Percentiles rank a stretch among this genome's conserved stretches.
phyloP scores from a whole-genome alignment of 2,888 invertebrate species.

The Ectropis crepuscularia region DNA sequence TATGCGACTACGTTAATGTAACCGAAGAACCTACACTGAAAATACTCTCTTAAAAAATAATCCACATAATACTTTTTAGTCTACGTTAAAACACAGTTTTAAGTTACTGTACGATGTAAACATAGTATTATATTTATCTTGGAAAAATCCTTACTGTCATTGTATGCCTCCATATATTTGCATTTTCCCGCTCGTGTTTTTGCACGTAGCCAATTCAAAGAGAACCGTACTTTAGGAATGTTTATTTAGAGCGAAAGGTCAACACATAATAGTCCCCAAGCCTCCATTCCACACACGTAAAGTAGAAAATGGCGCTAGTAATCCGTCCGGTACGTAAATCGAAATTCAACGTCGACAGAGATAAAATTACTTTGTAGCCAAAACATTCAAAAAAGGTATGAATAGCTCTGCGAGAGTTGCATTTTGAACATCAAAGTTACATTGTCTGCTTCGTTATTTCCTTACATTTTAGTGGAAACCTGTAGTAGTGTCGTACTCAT shows the following conservation, averaged over 20 bases:
- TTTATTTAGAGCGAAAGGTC: slow-evolving; percentile 38
- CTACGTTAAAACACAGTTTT: too few relatives aligned
- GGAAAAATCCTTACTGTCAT: slow-evolving; percentile 6
- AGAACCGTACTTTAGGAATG: slow-evolving; percentile 31
- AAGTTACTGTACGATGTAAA: too few relatives aligned
- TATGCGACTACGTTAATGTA: too few relatives aligned
- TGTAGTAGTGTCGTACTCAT: too few relatives aligned
- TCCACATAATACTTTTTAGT: too few relatives aligned
- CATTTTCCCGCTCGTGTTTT: slow-evolving; percentile 44
- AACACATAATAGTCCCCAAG: slow-evolving; percentile 38
- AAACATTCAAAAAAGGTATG: slow-evolving; percentile 11
- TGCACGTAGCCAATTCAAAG: slow-evolving; percentile 40
- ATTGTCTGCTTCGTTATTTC: neutral
- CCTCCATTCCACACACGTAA: slow-evolving; percentile 54
- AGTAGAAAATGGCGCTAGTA: slow-evolving; percentile 50
- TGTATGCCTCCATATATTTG: slow-evolving; percentile 33
- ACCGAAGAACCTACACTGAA: too few relatives aligned
- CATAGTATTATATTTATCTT: neutral
- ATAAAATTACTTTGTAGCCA: slow-evolving; percentile 37
- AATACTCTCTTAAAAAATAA: too few relatives aligned
- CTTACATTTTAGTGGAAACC: neutral
- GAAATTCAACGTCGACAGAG: slow-evolving; percentile 33
- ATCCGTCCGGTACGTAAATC: slow-evolving; percentile 44
- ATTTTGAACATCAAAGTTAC: slow-evolving; percentile 6
- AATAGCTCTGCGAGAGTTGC: neutral